Conservation (phyloP, 2,797 vertebrate genomes). For the Anguilla megastoma region DNA sequence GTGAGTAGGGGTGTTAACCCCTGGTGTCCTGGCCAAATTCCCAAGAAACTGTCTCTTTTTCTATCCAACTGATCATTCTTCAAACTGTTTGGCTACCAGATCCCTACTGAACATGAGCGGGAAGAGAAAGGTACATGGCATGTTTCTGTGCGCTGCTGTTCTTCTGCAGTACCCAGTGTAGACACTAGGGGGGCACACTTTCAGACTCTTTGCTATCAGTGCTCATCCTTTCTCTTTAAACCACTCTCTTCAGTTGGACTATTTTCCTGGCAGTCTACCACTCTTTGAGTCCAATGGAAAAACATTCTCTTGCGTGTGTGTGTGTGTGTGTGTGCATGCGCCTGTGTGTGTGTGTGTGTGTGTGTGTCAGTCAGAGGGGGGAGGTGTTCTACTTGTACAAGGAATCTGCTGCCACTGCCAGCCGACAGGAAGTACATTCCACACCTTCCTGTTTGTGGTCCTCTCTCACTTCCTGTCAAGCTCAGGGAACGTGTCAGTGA, state of each 20-base stretch:
- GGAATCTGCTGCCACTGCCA: conserved; percentile 66
- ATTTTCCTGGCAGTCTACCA: conserved; percentile 64
- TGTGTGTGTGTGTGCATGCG: background rate
- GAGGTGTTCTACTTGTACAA: conserved; percentile 61
- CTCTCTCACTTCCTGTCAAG: conserved; percentile 74
- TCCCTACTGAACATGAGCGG: too few relatives aligned
- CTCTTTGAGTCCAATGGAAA: conserved; percentile 65
- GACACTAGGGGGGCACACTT: conserved; percentile 44
- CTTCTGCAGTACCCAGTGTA: background rate
- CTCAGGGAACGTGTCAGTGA: conserved; percentile 67
- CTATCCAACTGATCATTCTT: too few relatives aligned
- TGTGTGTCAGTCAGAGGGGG: background rate
- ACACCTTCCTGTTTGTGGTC: conserved; percentile 77
- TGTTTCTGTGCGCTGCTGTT: background rate
- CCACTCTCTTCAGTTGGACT: background rate
- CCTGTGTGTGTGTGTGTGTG: conserved; percentile 38
- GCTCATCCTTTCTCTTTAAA: conserved; percentile 55
- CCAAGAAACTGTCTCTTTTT: too few relatives aligned
- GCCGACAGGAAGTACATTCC: conserved; percentile 81
- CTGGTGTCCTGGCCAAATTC: too few relatives aligned
- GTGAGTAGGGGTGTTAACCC: too few relatives aligned
- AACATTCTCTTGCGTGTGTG: conserved; percentile 61
- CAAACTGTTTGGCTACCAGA: too few relatives aligned
- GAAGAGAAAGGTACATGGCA: background rate
- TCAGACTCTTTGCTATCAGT: conserved; percentile 59